Conservation (phyloP, 2,797 vertebrate genomes). For the Champsocephalus gunnari region DNA sequence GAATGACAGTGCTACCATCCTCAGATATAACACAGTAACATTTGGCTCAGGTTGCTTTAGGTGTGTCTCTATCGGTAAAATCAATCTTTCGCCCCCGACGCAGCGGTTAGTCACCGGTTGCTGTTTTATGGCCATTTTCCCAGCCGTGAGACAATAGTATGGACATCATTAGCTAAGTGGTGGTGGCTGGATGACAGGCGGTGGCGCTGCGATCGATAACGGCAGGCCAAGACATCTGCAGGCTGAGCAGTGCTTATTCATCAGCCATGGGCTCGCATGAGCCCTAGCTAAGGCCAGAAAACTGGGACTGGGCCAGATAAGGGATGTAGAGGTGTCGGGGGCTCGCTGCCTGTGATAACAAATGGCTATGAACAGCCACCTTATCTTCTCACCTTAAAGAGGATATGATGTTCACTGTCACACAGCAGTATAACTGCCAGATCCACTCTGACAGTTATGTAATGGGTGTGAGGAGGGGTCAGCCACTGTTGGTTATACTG, state of each 20-base stretch:
- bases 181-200: constrained; percentile 80
- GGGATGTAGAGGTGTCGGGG: constrained; percentile 71
- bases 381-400: constrained; percentile 80
- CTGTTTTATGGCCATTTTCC: constrained; percentile 74
- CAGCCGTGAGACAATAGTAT: constrained; percentile 64
- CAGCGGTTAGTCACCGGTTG: constrained; percentile 24
- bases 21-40: constrained; percentile 30
- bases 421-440: constrained; percentile 59
- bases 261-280: constrained; percentile 61
- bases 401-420: constrained; percentile 76
- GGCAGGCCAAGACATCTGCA: constrained; percentile 55
- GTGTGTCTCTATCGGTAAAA: constrained; percentile 53
- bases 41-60: constrained; percentile 57
- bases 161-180: constrained; percentile 86
- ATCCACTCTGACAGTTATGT: constrained; percentile 57
- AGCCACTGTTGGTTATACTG: constrained; percentile 32
- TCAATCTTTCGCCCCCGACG: constrained; percentile 60
- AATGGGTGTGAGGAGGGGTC: constrained; percentile 53
- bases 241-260: constrained; percentile 77
- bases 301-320: constrained; percentile 71
- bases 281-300: constrained; percentile 29
- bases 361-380: constrained; percentile 71
- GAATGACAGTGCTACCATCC: constrained; percentile 33
- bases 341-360: constrained; percentile 67
- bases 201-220: constrained; percentile 74